Evolutionary conservation across 2,797 vertebrate species (phyloP), one percentile per base, ranked within the genome.

Genomic region (Coendou prehensilis): DNA sequence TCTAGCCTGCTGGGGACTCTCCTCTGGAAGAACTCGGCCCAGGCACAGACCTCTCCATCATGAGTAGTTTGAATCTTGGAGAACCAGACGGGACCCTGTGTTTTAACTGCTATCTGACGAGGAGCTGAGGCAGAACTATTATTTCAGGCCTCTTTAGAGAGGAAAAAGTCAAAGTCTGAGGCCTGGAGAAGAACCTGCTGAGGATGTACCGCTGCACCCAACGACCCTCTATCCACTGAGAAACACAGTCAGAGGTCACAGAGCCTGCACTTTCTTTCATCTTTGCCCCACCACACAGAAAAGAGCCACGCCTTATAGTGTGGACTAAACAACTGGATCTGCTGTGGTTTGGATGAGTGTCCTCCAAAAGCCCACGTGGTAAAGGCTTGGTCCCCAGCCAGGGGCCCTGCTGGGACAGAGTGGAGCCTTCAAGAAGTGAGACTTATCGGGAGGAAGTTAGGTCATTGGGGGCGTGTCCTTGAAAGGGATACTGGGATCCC

Each of bases 21-120:
- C 22, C 45, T 85, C 69, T 50, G 52, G 71, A 95, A 80, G 30
- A 91, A 63, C 20, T 33, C 0, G 5, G 37, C 20, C 52, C 5
- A 78, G 67, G 4, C 28, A 83, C 6, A 63, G 22, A 54, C 50
- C 50, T n/a, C 20, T 85, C 17, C 61, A 37, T 45, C 18, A 30
- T 79, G 14, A 71, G 47, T 6, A 61, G 26, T 69, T 6, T 22
- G 56, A 67, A 30, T 82, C 52, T 69, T 1, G 73, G 63, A 30
- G 50, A 87, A 69, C 82, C 23, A 82, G 52, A 10, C 26, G 86
- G 61, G 76, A 87, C 71, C 79, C 67, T 93, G 91, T 52, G 22
- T 41, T 73, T 95, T 97, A 93, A 94, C 18, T 71, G 78, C 64
- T 64, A 2, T 50, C 37, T 87, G 59, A 33, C 26, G n/a, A 88